phyloP scores from a whole-genome alignment of 2,113 vertebrate species.

The Dicaeum eximium region DNA sequence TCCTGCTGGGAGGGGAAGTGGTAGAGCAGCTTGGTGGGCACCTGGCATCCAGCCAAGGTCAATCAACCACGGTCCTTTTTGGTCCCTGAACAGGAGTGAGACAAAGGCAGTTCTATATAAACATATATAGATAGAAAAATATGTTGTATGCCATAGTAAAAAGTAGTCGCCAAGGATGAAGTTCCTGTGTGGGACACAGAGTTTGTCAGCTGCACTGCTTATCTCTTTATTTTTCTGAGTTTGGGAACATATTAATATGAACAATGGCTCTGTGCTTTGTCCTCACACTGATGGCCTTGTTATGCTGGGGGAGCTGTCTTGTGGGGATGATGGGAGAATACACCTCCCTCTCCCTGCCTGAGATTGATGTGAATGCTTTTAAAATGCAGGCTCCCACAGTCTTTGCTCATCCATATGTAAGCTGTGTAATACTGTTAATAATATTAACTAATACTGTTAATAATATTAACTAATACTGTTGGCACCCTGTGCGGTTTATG shows the following conservation, averaged over 20 bases:
- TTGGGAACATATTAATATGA: neutral
- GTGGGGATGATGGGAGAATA: neutral
- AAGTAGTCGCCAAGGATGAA: neutral
- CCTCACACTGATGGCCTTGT: neutral
- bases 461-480: neutral
- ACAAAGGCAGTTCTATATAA: neutral
- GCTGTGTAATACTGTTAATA: neutral
- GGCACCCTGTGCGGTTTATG: neutral
- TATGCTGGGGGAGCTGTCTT: neutral
- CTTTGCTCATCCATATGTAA: neutral
- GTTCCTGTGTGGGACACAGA: neutral
- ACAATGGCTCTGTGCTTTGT: neutral
- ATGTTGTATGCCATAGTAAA: neutral
- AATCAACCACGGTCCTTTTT: neutral
- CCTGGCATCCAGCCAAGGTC: neutral
- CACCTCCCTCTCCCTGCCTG: neutral
- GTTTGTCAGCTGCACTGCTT: neutral
- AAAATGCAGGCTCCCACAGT: neutral
- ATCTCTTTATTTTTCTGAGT: neutral
- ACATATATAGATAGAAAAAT: no score
- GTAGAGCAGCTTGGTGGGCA: neutral
- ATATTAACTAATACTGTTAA: neutral
- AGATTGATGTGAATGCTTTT: neutral
- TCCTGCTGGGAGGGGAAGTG: neutral
- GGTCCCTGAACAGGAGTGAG: neutral